Base-by-base conservation (phyloP, 2,113 vertebrate species). In the Lates calcarifer region DNA sequence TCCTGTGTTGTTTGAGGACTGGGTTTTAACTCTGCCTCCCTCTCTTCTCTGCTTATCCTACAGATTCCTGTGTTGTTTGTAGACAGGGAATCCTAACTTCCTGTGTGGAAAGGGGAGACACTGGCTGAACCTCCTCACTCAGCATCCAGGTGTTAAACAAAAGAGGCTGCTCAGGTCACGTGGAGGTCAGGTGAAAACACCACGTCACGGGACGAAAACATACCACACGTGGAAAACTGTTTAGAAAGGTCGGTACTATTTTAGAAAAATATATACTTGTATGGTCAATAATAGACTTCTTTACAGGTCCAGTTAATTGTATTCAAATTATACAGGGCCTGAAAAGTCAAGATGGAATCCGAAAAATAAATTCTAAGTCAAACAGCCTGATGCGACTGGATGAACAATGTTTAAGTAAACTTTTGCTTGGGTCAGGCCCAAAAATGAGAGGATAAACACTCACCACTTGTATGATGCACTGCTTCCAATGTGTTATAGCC, bases 1-100 rank as follows among this genome's bases (percentile, higher is more conserved):
- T 85, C 83, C 85, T 73, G 85, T 84, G 84, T 87, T 90, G 85
- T 85, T 87, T 57, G 77, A 86, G 80, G 67, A 78, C 77, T 78
- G 66, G 31, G 77, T 77, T 70, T 76, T 65, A 70, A 55, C 81
- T 81, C 65, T 64, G 47, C 43, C 51, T 28, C 55, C 4, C 58
- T 67, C 72, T 67, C 76, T 62, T 45, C 65, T 57, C 63, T 83
- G 70, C 74, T 80, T 75, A 71, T 81, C 63, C 82, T 43, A 58
- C 55, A 80, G 78, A 82, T 83, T 86, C 83, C 76, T 73, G 77
- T 82, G 47, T 66, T 90, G 85, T 91, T 90, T 85, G 72, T 82
- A 58, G 77, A 87, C 70, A 31, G 61, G 2, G 65, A 87, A 76
- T 70, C 76, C 64, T 69, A 61, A 82, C 87, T 88, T 92, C 82